phyloP scores from a whole-genome alignment of 1,140 invertebrate genomes.

The Drosophila leontia region DNA sequence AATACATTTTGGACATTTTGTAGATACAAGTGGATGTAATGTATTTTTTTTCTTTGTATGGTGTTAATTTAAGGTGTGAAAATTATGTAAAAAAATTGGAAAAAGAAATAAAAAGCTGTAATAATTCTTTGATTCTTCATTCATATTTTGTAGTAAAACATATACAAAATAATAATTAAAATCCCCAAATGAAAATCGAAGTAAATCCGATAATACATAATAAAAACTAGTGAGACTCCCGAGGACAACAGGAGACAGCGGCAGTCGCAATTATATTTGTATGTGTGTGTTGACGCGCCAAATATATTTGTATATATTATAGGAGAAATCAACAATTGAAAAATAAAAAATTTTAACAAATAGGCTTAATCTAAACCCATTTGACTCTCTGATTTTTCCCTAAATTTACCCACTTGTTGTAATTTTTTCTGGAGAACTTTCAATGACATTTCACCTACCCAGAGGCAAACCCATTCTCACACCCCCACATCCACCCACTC shows the following conservation, averaged over 20 bases:
- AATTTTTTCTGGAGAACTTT: not conserved
- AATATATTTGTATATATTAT: too few relatives aligned
- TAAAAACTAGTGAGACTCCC: too few relatives aligned
- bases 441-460: constrained; percentile 12
- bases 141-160: too few relatives aligned
- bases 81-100: not conserved
- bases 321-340: not conserved
- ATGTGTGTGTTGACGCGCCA: too few relatives aligned
- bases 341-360: not conserved
- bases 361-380: too few relatives aligned
- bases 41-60: not conserved
- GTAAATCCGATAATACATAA: too few relatives aligned
- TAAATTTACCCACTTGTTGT: constrained; percentile 2
- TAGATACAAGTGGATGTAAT: constrained; percentile 25
- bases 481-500: not conserved
- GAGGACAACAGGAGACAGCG: too few relatives aligned
- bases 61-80: constrained; percentile 15
- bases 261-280: too few relatives aligned
- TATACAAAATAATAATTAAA: too few relatives aligned
- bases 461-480: not conserved
- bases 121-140: not conserved
- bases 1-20: constrained; percentile 39
- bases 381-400: too few relatives aligned
- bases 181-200: too few relatives aligned
- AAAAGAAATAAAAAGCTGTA: too few relatives aligned